Base-by-base conservation (phyloP, 2,888 invertebrate species). In the Resseliella maxima region DNA sequence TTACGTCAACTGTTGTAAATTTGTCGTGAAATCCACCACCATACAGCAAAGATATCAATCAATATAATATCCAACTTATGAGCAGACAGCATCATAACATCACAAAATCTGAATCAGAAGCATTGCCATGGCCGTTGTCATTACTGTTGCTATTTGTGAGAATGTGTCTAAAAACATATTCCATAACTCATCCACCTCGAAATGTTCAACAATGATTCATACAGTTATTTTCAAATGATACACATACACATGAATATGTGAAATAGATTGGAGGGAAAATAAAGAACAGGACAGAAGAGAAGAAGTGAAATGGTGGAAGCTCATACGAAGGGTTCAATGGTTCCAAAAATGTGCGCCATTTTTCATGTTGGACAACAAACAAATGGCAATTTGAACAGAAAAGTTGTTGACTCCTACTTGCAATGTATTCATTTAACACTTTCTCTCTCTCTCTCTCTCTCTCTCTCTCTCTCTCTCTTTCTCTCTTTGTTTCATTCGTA, bases 181-280 rank as follows among this genome's bases (percentile, higher is more conserved):
- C 15, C 31, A 31, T 72, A 31, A 31, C 31, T 31, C 31, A 72
- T 72, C 72, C 31, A 12, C 59, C 59, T 31, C 0, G 2, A 72
- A 72, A 27, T 72, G 72, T 72, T 35, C 31, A 72, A 31, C 31
- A 72, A 72, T 72, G 72, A 72, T 72, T 72, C 72, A 72, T 72
- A 35, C 15, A 72, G 31, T 31, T 35, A 5, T 31, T 3, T 27
- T 31, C 50, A 50, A n/a, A n/a, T 50, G 5, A 41, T 12, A 41
- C 41, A 12, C 46, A 8, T 50, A 50, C 18, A 18, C 46, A 50
- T 50, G 46, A 8, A 41, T 41, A n/a, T n/a, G n/a, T n/a, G n/a
- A n/a, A n/a, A n/a, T n/a, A n/a, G n/a, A n/a, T n/a, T n/a, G n/a
- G n/a, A n/a, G n/a, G n/a, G n/a, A n/a, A n/a, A n/a, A 45, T 45